Percentiles rank a stretch among this genome's conserved stretches.
Conservation (phyloP, 2,113 vertebrate genomes). For the Panurus biarmicus region DNA sequence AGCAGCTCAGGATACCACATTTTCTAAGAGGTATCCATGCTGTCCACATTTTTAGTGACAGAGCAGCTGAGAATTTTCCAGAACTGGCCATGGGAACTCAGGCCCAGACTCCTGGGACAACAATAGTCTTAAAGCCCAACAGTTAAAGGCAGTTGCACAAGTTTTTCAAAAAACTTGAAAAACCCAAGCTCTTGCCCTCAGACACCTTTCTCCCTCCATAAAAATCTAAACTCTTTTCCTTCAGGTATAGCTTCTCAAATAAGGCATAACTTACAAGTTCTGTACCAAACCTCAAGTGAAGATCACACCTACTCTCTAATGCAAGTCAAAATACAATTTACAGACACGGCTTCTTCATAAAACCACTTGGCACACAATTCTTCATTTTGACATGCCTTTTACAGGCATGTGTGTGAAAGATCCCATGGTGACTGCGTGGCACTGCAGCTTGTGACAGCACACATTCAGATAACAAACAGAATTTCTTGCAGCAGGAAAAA, state of each 20-base stretch:
- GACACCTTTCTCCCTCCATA: neutral
- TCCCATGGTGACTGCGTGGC: accelerated
- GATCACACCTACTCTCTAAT: neutral
- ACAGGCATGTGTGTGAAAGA: neutral
- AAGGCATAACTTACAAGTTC: neutral
- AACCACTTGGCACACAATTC: neutral
- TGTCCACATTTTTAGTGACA: neutral
- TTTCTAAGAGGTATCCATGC: neutral
- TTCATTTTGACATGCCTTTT: neutral
- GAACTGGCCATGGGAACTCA: neutral
- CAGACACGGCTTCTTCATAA: neutral
- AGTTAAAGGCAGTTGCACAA: neutral
- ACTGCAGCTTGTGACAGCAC: neutral
- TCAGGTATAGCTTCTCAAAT: neutral
- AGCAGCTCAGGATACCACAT: neutral
- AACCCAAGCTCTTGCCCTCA: neutral
- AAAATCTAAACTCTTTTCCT: neutral
- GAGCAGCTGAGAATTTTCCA: neutral
- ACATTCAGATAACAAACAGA: neutral
- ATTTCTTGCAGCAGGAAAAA: neutral
- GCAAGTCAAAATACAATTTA: neutral
- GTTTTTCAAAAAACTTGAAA: neutral
- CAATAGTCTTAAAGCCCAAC: neutral
- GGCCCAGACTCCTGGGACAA: neutral
- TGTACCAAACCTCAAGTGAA: neutral